These are phyloP conservation scores for Leistus spinibarbis DNA, from an alignment of 2,888 invertebrate genomes.

Conservation along the genomic window DNA sequence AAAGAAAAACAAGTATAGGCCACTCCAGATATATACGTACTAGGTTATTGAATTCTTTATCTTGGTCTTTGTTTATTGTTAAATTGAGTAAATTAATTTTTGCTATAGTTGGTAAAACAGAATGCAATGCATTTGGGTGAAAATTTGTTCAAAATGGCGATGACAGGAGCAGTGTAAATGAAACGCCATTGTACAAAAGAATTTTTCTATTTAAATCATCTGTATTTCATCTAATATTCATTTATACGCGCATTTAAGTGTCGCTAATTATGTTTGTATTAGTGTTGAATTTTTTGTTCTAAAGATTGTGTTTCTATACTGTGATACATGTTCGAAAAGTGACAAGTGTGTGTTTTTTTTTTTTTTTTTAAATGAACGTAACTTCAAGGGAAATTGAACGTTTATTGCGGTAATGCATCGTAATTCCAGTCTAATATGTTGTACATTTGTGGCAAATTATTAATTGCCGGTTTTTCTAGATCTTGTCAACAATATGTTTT, in stretches of 20 bases:
- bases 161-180: conserved; percentile 21
- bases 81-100: not conserved
- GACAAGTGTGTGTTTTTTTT: not conserved
- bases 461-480: conserved; percentile 43
- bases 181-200: conserved; percentile 37
- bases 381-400: conserved; percentile 49
- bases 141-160: conserved; percentile 32
- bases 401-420: conserved; percentile 35
- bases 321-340: conserved; percentile 31
- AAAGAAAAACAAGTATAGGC: no score
- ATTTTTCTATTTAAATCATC: conserved; percentile 33
- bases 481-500: conserved; percentile 70
- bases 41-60: no score
- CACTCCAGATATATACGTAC: no score
- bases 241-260: conserved; percentile 33
- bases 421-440: conserved; percentile 34
- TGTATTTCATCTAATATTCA: conserved; percentile 16
- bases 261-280: conserved; percentile 37
- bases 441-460: conserved; percentile 17
- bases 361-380: conserved; percentile 55
- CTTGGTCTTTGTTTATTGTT: conserved; percentile 17
- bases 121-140: not conserved
- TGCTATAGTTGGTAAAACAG: not conserved
- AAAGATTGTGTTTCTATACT: conserved; percentile 19
- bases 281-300: conserved; percentile 25